Base-by-base conservation (phyloP, 2,888 invertebrate genomes). In the Noctua fimbriata region DNA sequence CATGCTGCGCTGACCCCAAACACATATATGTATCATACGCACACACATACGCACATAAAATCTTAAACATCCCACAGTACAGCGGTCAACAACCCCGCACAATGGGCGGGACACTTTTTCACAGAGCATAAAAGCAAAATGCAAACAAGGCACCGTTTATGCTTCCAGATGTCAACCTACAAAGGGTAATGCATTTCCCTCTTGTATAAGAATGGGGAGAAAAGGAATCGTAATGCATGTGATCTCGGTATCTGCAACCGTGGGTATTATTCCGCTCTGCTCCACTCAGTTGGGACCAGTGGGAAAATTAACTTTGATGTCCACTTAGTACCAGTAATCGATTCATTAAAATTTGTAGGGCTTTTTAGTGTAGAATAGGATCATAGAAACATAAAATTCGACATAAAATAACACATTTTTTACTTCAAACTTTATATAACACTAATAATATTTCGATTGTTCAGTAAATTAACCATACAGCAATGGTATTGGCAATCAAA, bases 101-200 rank as follows among this genome's bases (percentile, higher is more conserved):
- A 89, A 91, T 87, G 84, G 83, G 58, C 73, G 89, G 77, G 80
- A 86, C 86, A 85, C 75, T 87, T 88, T 88, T 88, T 87, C 81
- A 85, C 82, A 78, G 85, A 86, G 76, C 80, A 88, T 85, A 90
- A 90, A 90, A 89, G 89, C 81, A 84, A 88, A 41, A 91, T 90
- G 89, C 89, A 90, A 91, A 90, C 89, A 89, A 88, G 90, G 85
- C 86, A 83, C 78, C 88, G 89, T 90, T 92, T 91, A 89, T 85
- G 89, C 91, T 91, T 89, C 88, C 88, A 87, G 89, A 91, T 91
- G 92, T 92, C 93, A 92, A 91, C 89, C 85, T 87, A 92, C 93
- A 92, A 92, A 92, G 91, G 91, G 91, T 92, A 92, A 93, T 92
- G 93, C 92, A 90, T 92, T 92, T 90, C 87, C 87, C 92, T 90